These are phyloP conservation scores for Trachurus trachurus DNA, from an alignment of 2,797 vertebrate species.

Conservation along the genomic window DNA sequence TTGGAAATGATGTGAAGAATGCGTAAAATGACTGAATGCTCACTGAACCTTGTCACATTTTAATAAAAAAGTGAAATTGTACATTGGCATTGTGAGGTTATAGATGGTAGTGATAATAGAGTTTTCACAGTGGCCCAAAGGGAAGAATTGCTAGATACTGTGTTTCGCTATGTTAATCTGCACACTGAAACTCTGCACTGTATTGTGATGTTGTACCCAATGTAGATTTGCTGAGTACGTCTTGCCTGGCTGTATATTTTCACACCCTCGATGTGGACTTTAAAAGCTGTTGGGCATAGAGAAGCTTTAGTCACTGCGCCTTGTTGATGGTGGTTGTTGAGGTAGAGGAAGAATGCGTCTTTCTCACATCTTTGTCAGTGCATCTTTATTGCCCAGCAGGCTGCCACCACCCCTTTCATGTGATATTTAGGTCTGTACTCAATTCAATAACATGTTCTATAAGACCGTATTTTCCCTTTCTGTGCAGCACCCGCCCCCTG, in stretches of 20 bases:
- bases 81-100: not conserved
- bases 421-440: slow-evolving; percentile 4
- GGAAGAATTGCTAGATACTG: not conserved
- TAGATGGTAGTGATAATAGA: not conserved
- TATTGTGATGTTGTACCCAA: not conserved
- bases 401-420: not conserved
- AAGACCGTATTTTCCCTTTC: not conserved
- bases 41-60: not conserved
- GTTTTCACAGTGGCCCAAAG: not conserved
- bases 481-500: not conserved
- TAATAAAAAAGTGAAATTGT: not conserved
- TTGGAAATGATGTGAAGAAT: not conserved
- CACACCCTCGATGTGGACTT: slow-evolving; percentile 22
- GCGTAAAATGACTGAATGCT: not conserved
- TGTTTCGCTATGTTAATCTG: not conserved
- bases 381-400: not conserved
- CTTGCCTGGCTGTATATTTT: slow-evolving; percentile 32
- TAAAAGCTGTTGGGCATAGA: slow-evolving; percentile 1
- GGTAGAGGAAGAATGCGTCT: not conserved
- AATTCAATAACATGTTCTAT: not conserved
- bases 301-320: slow-evolving; percentile 6
- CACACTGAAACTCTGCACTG: not conserved
- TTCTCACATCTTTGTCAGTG: not conserved
- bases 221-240: slow-evolving; percentile 15
- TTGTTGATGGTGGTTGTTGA: not conserved